Conservation (phyloP, 2,797 vertebrate species). For the Chromis chromis region DNA sequence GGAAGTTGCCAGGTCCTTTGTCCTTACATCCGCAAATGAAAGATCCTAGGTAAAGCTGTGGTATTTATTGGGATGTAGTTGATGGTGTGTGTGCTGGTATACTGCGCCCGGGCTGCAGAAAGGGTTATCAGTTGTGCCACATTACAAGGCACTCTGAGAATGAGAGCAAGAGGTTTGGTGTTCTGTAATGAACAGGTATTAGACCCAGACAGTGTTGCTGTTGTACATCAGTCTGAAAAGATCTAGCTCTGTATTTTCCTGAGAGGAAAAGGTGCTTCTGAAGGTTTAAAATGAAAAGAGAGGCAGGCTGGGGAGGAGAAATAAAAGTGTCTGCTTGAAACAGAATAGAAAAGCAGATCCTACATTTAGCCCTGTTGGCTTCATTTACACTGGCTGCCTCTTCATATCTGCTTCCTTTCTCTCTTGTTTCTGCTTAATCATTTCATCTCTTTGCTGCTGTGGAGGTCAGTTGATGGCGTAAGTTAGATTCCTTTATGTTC, state of each 20-base stretch:
- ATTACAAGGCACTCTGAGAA: constrained; percentile 22
- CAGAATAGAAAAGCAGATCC: constrained; percentile 43
- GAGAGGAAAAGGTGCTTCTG: constrained; percentile 33
- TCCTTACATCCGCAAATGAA: constrained; percentile 14
- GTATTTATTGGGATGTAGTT: constrained; percentile 26
- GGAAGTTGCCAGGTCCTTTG: too few species aligned
- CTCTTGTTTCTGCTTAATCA: constrained; percentile 9
- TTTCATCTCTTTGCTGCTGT: constrained; percentile 12
- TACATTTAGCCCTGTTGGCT: constrained; percentile 20
- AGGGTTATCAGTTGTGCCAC: constrained; percentile 32
- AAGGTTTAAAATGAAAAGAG: constrained; percentile 33
- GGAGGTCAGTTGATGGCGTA: neutral
- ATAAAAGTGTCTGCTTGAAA: constrained; percentile 46
- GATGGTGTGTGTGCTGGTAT: constrained; percentile 37
- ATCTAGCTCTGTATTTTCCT: constrained; percentile 13
- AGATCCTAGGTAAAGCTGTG: constrained; percentile 24
- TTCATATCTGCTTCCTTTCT: constrained; percentile 12
- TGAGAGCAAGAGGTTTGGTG: constrained; percentile 35
- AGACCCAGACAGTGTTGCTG: constrained; percentile 1
- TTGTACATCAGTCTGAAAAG: constrained; percentile 25
- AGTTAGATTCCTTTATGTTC: neutral
- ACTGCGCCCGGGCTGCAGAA: constrained; percentile 23
- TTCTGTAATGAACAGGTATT: constrained; percentile 42
- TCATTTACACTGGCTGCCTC: constrained; percentile 35
- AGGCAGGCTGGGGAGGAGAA: constrained; percentile 27